Evolutionary conservation across 2,888 invertebrate species (phyloP), one percentile per base, ranked within the genome.

Genomic region (Chrysopilus asiliformis): DNA sequence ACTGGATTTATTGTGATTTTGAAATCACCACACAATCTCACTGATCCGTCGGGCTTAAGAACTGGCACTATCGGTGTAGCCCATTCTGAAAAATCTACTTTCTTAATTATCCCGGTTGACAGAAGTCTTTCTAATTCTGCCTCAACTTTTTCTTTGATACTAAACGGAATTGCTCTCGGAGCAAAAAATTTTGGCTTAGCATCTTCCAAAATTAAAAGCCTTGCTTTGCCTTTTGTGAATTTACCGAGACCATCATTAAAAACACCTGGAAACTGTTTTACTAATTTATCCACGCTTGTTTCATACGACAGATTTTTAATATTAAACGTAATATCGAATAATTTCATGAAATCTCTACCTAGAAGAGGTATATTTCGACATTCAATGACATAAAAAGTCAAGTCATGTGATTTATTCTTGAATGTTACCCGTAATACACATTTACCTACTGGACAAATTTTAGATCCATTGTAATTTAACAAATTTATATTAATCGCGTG

Each of bases 51-150:
- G 3, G 36, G 41, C 41, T 57, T 56, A 2, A 50, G 36, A 1
- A 56, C 47, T 2, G 53, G 51, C 3, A 56, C 55, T 3, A 57
- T 43, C 1, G 57, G 56, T 16, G 52, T 50, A 9, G 43, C 52
- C 52, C 52, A 52, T 17, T 47, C 44, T 19, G 44, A 43, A 26
- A 27, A 30, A 18, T 46, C 44, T 5, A 52, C 46, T 28, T 41
- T 39, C n/a, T 35, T 35, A 9, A 55, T 35, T 14, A 32, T 36
- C 22, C 26, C 48, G 25, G 13, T 44, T 36, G 17, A 37, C n/a
- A n/a, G n/a, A n/a, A n/a, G n/a, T n/a, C n/a, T n/a, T n/a, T n/a
- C n/a, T n/a, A n/a, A n/a, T n/a, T n/a, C n/a, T n/a, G n/a, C n/a
- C n/a, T n/a, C n/a, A n/a, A n/a, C n/a, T 44, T 43, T 13, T 43